These are phyloP conservation scores for Pyralis farinalis DNA, from an alignment of 2,888 invertebrate genomes.

Conservation along the genomic window DNA sequence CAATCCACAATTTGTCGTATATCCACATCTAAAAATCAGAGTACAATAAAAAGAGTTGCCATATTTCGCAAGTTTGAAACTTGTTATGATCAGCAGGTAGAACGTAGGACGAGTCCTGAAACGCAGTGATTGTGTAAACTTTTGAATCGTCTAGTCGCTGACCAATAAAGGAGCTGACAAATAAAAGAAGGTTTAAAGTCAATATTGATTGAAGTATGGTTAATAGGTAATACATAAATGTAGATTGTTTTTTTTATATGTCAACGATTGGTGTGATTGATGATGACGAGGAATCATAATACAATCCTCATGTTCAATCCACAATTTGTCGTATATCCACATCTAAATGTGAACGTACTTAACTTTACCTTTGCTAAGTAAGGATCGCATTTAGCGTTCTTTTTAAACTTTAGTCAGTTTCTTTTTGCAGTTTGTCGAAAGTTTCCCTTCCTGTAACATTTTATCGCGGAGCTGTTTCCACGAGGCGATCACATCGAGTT, in stretches of 20 bases:
- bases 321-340: too few relatives aligned
- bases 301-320: too few relatives aligned
- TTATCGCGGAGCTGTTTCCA: slow-evolving; percentile 71
- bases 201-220: too few relatives aligned
- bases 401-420: slow-evolving; percentile 69
- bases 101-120: slow-evolving; percentile 31
- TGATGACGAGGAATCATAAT: too few relatives aligned
- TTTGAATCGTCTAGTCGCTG: slow-evolving; percentile 38
- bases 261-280: too few relatives aligned
- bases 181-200: slow-evolving; percentile 26
- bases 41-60: slow-evolving; percentile 56
- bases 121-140: slow-evolving; percentile 48
- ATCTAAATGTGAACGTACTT: slow-evolving; percentile 9
- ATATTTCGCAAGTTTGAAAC: slow-evolving; percentile 55
- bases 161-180: slow-evolving; percentile 34
- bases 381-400: slow-evolving; percentile 69
- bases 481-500: slow-evolving; percentile 78
- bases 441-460: slow-evolving; percentile 76
- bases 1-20: too few relatives aligned
- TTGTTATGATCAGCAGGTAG: slow-evolving; percentile 60
- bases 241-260: too few relatives aligned
- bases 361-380: slow-evolving; percentile 49
- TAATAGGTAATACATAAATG: too few relatives aligned
- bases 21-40: slow-evolving; percentile 32
- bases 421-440: slow-evolving; percentile 73